A percentile compares a stretch with the other conserved stretches of the same genome.
phyloP scores from a whole-genome alignment of 2,797 vertebrate genomes.

The Enteromius fasciolatus region DNA sequence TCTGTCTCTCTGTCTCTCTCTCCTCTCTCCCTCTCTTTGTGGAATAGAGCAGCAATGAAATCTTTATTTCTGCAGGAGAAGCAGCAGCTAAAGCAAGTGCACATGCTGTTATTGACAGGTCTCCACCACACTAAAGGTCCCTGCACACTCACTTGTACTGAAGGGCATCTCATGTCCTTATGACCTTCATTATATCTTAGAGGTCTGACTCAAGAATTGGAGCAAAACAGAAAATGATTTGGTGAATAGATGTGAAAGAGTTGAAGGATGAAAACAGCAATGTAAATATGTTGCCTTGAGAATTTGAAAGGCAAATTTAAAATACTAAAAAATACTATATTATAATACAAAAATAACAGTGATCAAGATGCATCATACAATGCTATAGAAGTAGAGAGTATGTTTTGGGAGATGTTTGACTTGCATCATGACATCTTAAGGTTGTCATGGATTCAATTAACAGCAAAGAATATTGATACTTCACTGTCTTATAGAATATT shows the following conservation, averaged over 20 bases:
- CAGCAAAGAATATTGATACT: not conserved
- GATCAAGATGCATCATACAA: not conserved
- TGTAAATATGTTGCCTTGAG: not conserved
- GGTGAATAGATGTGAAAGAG: slow-evolving; percentile 43
- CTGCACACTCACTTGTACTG: not conserved
- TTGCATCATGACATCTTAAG: not conserved
- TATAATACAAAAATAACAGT: not conserved
- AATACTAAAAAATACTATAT: not conserved
- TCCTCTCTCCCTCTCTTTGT: slow-evolving; percentile 22
- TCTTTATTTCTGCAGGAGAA: slow-evolving; percentile 65
- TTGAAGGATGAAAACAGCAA: not conserved
- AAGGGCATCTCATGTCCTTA: slow-evolving; percentile 26
- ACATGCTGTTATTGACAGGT: slow-evolving; percentile 7
- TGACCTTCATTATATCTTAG: slow-evolving; percentile 13
- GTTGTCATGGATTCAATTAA: not conserved
- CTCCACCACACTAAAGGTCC: not conserved
- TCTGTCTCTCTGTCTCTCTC: not conserved
- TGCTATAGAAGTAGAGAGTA: not conserved
- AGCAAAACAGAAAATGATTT: slow-evolving; percentile 14
- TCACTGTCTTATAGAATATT: not conserved
- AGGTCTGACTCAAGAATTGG: not conserved
- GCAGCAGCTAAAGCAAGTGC: slow-evolving; percentile 58
- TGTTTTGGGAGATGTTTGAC: not conserved
- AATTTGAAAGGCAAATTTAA: not conserved
- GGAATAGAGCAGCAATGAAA: slow-evolving; percentile 66